Evolutionary conservation across 2,888 invertebrate genomes (phyloP).

Genomic region (Metalampra italica): DNA sequence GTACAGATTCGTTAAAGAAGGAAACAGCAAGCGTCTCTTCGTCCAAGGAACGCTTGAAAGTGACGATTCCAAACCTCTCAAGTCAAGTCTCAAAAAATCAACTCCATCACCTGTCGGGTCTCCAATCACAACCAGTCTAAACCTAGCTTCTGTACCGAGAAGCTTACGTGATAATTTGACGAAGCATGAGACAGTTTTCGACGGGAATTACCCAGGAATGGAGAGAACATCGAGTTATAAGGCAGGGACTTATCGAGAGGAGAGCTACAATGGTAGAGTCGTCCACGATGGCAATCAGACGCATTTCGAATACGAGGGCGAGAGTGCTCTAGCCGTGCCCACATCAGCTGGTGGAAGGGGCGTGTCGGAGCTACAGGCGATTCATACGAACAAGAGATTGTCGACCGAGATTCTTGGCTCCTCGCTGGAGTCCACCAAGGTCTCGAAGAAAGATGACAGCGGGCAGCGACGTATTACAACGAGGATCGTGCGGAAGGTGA

Average conservation of each 20-base stretch:
- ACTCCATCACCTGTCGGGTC: constrained; percentile 75
- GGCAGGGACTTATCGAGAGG: constrained; percentile 63
- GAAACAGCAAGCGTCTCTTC: constrained; percentile 82
- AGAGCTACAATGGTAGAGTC: constrained; percentile 66
- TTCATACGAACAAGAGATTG: constrained; percentile 89
- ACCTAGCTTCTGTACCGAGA: constrained; percentile 75
- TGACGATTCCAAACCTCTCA: constrained; percentile 75
- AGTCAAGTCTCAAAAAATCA: constrained; percentile 74
- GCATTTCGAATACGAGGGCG: constrained; percentile 72
- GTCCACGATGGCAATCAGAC: constrained; percentile 73
- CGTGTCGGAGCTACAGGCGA: constrained; percentile 82
- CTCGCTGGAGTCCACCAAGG: constrained; percentile 90
- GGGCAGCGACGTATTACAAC: constrained; percentile 91
- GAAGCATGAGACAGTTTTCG: constrained; percentile 70
- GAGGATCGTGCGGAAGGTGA: constrained; percentile 91
- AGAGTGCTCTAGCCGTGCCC: constrained; percentile 63
- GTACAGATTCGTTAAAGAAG: constrained; percentile 89
- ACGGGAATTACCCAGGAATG: constrained; percentile 71
- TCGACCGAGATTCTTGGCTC: constrained; percentile 92
- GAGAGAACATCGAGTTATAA: constrained; percentile 60
- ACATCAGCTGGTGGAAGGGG: constrained; percentile 63
- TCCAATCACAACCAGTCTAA: constrained; percentile 80
- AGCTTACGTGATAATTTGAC: constrained; percentile 74
- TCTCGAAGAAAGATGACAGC: constrained; percentile 87
- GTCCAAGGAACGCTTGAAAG: constrained; percentile 85